Evolutionary conservation across 1,140 invertebrate genomes (phyloP).

Genomic region (Metaphire vulgaris): DNA sequence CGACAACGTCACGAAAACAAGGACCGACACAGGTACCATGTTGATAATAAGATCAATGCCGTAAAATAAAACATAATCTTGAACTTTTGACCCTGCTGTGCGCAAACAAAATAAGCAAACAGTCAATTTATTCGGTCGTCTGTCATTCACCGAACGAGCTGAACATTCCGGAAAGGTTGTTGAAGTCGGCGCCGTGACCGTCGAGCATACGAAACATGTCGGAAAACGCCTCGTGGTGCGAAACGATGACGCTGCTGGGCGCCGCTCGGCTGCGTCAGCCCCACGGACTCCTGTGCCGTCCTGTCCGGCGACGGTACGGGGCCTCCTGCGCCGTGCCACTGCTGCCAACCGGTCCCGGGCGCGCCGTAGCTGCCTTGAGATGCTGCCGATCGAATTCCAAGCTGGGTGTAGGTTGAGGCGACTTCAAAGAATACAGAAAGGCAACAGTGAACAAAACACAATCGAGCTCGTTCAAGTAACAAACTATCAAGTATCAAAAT

Average conservation of each 20-base stretch:
- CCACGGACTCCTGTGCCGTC: constrained; percentile 32
- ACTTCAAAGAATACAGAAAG: too few species aligned
- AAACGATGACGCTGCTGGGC: constrained; percentile 34
- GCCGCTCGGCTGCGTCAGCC: constrained; percentile 50
- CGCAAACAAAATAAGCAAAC: too few species aligned
- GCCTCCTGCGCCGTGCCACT: constrained; percentile 28
- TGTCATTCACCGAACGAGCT: constrained; percentile 58
- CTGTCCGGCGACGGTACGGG: constrained; percentile 59
- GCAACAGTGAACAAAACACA: too few species aligned
- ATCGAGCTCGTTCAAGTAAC: too few species aligned
- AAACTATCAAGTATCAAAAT: too few species aligned
- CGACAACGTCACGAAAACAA: too few species aligned
- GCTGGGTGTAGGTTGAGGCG: constrained; percentile 74
- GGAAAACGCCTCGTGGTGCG: constrained; percentile 56
- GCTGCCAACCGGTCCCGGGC: constrained; percentile 3
- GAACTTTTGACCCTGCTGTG: too few species aligned
- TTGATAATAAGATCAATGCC: too few species aligned
- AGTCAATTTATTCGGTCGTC: too few species aligned
- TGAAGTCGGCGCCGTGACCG: constrained; percentile 42
- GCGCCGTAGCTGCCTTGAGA: constrained; percentile 16
- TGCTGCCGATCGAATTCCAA: constrained; percentile 59
- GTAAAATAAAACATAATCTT: too few species aligned
- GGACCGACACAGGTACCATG: too few species aligned
- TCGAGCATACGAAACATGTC: constrained; percentile 92
- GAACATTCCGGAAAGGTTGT: constrained; percentile 79